Percentiles rank a stretch among this genome's conserved stretches.
Conservation (phyloP, 2,888 invertebrate genomes). For the Limnephilus marmoratus region DNA sequence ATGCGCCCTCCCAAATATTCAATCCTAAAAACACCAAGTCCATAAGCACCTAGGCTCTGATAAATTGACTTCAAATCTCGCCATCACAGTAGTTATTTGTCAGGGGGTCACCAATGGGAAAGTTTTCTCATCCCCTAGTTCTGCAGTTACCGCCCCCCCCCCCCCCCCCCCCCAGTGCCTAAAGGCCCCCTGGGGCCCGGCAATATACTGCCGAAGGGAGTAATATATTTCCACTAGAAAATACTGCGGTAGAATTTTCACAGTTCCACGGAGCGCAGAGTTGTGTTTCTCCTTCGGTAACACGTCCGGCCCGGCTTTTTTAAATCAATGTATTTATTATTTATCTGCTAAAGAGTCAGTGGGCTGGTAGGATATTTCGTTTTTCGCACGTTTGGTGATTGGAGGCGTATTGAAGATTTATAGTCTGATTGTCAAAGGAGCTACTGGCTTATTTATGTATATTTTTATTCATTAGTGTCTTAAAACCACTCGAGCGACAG, state of each 20-base stretch:
- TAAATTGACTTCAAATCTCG: constrained; percentile 25
- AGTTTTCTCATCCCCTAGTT: constrained; percentile 20
- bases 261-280: constrained; percentile 9
- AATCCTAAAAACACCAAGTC: neutral
- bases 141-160: neutral
- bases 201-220: constrained; percentile 50
- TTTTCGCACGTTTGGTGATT: neutral
- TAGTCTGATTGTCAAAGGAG: neutral
- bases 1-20: neutral
- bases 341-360: neutral
- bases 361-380: neutral
- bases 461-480: neutral
- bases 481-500: too few relatives aligned
- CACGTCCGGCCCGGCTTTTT: constrained; percentile 10
- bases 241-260: constrained; percentile 49
- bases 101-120: constrained; percentile 44
- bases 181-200: constrained; percentile 45
- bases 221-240: constrained; percentile 52
- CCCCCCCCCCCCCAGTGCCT: neutral
- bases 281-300: constrained; percentile 18
- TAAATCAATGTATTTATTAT: constrained; percentile 45
- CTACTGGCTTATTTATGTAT: neutral
- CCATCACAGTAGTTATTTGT: constrained; percentile 43
- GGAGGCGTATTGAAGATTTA: neutral
- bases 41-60: constrained; percentile 2